Evolutionary conservation across 1,140 invertebrate species (phyloP), one percentile per base, ranked within the genome.

Genomic region (Ostrea edulis): DNA sequence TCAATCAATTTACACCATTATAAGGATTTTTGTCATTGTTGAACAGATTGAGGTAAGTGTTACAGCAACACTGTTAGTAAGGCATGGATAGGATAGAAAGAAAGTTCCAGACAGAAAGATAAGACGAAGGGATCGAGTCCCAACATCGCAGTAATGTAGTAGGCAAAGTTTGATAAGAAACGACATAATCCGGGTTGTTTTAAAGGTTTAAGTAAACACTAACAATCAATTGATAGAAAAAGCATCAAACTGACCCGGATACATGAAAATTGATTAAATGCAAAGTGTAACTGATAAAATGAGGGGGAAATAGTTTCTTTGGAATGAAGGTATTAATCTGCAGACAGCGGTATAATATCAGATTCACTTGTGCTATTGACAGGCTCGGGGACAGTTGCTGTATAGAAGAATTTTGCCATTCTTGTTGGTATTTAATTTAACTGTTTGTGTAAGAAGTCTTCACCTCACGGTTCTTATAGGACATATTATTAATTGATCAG

Each of bases 401-500:
- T 58, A 20, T 14, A 20, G 55, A 44, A 5, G 35, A 44, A 44
- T 44, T 5, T 44, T 5, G 5, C 35, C 1, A 44, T 44, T 58
- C 14, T 58, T 58, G 12, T 14, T 0, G 3, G 20, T 58, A 20
- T 58, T n/a, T n/a, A n/a, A n/a, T n/a, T n/a, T 0, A 58, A 58
- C 11, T 20, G 55, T 58, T 20, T 58, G 55, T 14, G 14, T n/a
- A 58, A 58, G 55, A 14, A 58, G 55, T 58, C 55, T 58, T 58
- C 55, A 58, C 55, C 55, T 58, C 55, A 17, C 12, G 0, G 5
- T 58, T 58, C 55, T 58, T 58, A 58, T 17, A 71, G 22, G 68
- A 71, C 68, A 71, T n/a, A n/a, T 71, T 71, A 71, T 71, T 71
- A 71, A 71, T 71, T 71, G 68, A 71, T 71, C 68, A 71, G n/a